Conservation (phyloP, 2,113 vertebrate species). For the Plecturocebus donacophilus region DNA sequence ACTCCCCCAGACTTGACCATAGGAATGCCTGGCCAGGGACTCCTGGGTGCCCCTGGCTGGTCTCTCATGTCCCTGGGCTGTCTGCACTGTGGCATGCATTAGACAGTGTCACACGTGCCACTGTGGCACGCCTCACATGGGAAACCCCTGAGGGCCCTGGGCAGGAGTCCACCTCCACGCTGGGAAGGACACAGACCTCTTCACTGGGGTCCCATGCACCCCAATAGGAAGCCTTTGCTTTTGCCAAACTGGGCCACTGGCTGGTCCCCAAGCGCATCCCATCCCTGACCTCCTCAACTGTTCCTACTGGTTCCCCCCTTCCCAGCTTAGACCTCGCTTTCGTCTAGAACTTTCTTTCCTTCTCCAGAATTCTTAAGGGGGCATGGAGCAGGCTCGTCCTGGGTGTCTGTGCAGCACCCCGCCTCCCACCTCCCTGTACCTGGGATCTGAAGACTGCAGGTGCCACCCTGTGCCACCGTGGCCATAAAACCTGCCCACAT, state of each 20-base stretch:
- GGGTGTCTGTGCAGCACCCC: rapidly evolving
- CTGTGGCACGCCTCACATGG: rapidly evolving
- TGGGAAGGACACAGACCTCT: rapidly evolving
- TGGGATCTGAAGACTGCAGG: rapidly evolving
- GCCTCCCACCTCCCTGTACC: neutral
- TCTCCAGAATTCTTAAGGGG: neutral
- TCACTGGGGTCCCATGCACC: rapidly evolving
- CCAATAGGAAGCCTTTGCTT: neutral
- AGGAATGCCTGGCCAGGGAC: neutral
- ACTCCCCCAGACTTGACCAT: neutral
- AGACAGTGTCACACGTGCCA: neutral
- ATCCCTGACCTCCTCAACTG: rapidly evolving
- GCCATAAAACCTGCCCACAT: rapidly evolving
- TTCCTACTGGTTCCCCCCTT: too few species aligned
- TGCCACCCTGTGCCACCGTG: rapidly evolving
- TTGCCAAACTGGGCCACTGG: neutral
- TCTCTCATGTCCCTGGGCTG: neutral
- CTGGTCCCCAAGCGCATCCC: neutral
- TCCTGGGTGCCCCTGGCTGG: rapidly evolving
- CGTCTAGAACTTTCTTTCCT: neutral
- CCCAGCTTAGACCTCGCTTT: neutral
- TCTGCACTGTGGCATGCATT: neutral
- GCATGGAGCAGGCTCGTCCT: neutral
- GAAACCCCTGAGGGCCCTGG: neutral
- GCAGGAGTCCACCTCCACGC: rapidly evolving